A percentile compares a stretch with the other conserved stretches of the same genome.
Evolutionary conservation across 2,797 vertebrate genomes (phyloP).

Genomic region (Heteromormyrus szaboi): DNA sequence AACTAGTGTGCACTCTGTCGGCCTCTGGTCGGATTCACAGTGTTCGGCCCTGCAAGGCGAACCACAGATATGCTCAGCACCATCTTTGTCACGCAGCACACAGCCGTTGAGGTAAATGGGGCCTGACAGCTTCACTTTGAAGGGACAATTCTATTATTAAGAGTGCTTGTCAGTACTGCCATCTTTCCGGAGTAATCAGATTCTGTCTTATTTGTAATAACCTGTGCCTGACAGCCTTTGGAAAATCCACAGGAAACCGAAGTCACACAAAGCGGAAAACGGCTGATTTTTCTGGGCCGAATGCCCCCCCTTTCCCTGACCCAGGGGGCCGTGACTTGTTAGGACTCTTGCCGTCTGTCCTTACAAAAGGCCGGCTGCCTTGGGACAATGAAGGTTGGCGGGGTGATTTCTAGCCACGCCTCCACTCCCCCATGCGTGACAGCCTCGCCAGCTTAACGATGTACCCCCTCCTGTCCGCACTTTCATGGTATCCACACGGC

Average conservation of each 20-base stretch:
- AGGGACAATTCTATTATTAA: constrained; percentile 6
- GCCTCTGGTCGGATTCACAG: background rate
- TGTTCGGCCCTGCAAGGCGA: background rate
- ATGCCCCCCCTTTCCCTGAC: background rate
- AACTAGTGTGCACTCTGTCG: background rate
- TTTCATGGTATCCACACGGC: background rate
- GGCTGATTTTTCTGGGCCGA: background rate
- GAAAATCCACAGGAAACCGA: background rate
- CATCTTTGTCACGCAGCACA: background rate
- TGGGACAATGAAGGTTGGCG: background rate
- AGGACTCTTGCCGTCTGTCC: background rate
- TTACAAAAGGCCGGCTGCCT: background rate
- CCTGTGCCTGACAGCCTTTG: background rate
- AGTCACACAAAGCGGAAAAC: background rate
- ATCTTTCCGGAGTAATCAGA: background rate
- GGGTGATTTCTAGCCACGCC: background rate
- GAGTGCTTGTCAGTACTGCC: background rate
- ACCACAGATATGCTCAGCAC: background rate
- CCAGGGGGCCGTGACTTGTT: background rate
- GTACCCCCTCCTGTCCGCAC: background rate
- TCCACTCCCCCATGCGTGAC: background rate
- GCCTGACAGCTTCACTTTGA: background rate
- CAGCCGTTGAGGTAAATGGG: background rate
- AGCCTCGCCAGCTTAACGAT: background rate
- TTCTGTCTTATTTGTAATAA: constrained; percentile 5